These are phyloP conservation scores for Lasioglossum baleicum DNA, from an alignment of 1,140 invertebrate species.

Conservation along the genomic window DNA sequence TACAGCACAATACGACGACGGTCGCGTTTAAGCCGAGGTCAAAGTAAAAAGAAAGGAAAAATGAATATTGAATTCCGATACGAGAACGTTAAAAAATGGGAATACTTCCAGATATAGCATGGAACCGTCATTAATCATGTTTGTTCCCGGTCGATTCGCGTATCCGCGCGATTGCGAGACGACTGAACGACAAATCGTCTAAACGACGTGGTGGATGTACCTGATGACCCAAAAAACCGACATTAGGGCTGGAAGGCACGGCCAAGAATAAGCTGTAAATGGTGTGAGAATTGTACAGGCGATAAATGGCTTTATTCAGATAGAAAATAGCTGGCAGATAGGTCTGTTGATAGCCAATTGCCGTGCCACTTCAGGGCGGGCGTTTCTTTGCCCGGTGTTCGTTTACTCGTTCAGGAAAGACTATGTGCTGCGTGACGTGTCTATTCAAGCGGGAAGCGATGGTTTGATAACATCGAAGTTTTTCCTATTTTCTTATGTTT, in stretches of 20 bases:
- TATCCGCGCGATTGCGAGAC: neutral
- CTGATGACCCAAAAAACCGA: conserved; percentile 29
- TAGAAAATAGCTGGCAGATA: conserved; percentile 16
- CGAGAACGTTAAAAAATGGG: neutral
- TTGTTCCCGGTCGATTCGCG: conserved; percentile 1
- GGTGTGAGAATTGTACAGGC: conserved; percentile 12
- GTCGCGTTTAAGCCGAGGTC: no score
- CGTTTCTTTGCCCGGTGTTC: neutral
- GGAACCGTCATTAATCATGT: conserved; percentile 30
- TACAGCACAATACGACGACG: no score
- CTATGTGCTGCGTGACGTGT: neutral
- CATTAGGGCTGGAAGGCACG: conserved; percentile 21
- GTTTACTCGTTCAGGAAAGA: neutral
- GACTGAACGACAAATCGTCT: conserved; percentile 19
- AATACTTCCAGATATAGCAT: neutral
- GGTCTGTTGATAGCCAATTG: conserved; percentile 27
- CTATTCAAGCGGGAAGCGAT: neutral
- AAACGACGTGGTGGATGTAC: conserved; percentile 22
- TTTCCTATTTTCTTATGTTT: no score
- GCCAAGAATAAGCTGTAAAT: conserved; percentile 32
- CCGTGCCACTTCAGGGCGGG: conserved; percentile 9
- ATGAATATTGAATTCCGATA: no score
- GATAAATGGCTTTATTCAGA: conserved; percentile 33
- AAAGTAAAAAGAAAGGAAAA: no score
- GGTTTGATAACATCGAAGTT: no score